Base-by-base conservation (phyloP, 2,888 invertebrate genomes). In the Blera fallax region DNA sequence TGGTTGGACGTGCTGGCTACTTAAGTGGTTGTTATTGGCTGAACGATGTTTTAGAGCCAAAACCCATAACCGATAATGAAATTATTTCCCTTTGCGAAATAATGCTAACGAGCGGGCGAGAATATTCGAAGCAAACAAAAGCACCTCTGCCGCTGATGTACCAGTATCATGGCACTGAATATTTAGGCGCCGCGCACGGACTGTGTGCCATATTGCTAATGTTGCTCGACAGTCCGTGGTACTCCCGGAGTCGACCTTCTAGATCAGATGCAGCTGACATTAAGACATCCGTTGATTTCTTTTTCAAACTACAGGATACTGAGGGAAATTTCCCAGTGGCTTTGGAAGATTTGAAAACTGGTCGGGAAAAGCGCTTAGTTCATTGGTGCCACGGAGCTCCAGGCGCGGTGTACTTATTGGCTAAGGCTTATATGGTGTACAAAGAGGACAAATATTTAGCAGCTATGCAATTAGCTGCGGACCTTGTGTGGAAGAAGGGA, bases 371-470 rank as follows among this genome's bases (percentile, higher is more conserved):
- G 78, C 95, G 96, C 82, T 92, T 97, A 10, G 94, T 97, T 0
- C 97, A 98, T 90, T 97, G 97, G 98, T 98, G 98, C 90, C 97
- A 98, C 90, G 98, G 98, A 0, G 97, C 97, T 8, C 95, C 97
- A 7, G 97, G 97, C 0, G 94, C 95, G 0, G 93, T 97, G 6
- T 97, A 97, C 89, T 91, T 97, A 37, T 45, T 98, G 93, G 96
- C 96, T 1, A 96, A 95, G 91, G 96, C 98, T 0, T 97, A 95
- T 90, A 90, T 95, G 32, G 91, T 95, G 1, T 97, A 95, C 93
- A 94, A 95, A 83, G 96, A 97, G 48, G 93, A 94, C 0, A 95
- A 94, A 89, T 98, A 96, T 90, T 91, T 96, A 29, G 90, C 94
- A 18, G 94, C 96, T 0, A 95, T 96, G 88, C 89, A 94, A 0